Conservation (phyloP, 2,888 invertebrate genomes). For the Tinea semifulvella region DNA sequence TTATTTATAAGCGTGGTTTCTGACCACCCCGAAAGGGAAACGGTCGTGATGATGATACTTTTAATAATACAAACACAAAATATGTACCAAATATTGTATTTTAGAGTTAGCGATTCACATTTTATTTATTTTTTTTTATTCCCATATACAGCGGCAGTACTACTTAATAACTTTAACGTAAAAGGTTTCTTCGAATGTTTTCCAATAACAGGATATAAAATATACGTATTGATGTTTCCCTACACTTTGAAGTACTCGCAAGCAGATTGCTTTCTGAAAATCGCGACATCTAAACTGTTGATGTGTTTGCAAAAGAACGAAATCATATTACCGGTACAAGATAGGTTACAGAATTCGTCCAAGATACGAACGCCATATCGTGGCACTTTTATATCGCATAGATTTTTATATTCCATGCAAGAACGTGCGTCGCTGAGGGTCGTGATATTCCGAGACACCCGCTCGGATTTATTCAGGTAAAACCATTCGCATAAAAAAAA, state of each 20-base stretch:
- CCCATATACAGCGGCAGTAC: too few species aligned
- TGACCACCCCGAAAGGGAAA: too few species aligned
- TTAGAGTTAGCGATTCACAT: too few species aligned
- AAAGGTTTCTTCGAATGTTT: too few species aligned
- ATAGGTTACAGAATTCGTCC: constrained; percentile 3
- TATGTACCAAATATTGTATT: too few species aligned
- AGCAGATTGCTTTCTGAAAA: background rate
- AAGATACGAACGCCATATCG: constrained; percentile 2
- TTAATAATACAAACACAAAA: too few species aligned
- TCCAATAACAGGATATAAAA: too few species aligned
- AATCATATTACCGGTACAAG: constrained; percentile 4
- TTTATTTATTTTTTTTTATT: too few species aligned
- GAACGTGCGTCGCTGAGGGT: constrained; percentile 5
- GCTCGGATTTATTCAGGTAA: constrained; percentile 9
- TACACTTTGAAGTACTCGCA: too few species aligned
- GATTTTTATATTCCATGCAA: constrained; percentile 10
- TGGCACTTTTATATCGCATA: constrained; percentile 8
- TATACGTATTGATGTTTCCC: background rate
- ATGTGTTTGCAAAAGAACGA: constrained; percentile 5
- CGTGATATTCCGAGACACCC: constrained; percentile 5
- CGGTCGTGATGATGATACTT: too few species aligned
- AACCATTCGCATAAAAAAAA: constrained; percentile 5
- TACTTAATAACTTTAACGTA: too few species aligned
- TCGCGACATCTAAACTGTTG: constrained; percentile 7
- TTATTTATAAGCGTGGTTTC: too few species aligned